Evolutionary conservation across 1,140 invertebrate species (phyloP).

Genomic region (Trachelipus rathkii): DNA sequence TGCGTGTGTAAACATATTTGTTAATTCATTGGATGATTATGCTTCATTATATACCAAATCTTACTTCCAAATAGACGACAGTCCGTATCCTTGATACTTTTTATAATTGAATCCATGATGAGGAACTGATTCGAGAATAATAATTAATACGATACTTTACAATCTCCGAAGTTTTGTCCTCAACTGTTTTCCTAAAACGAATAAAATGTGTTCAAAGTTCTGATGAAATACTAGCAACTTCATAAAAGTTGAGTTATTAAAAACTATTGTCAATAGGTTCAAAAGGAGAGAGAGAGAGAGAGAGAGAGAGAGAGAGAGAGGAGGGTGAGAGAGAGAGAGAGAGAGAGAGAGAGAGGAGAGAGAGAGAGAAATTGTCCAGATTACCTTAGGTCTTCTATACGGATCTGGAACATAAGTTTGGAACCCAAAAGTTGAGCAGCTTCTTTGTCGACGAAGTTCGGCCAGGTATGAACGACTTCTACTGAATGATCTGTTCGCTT

Average conservation of each 20-base stretch:
- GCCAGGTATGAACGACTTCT: constrained; percentile 20
- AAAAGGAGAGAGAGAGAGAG: too few species aligned
- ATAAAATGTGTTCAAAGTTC: too few species aligned
- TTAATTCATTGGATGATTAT: too few species aligned
- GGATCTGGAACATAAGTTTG: constrained; percentile 16
- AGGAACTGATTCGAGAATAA: background rate
- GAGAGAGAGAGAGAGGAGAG: too few species aligned
- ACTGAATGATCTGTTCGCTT: constrained; percentile 2
- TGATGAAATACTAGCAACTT: too few species aligned
- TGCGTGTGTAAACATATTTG: too few species aligned
- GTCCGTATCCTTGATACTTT: background rate
- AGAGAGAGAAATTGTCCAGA: background rate
- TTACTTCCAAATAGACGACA: constrained; percentile 14
- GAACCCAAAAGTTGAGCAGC: constrained; percentile 13
- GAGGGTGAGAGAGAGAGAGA: too few species aligned
- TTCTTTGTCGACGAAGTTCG: background rate
- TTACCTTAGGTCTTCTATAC: constrained; percentile 17
- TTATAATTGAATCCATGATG: constrained; percentile 16
- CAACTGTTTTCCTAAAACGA: too few species aligned
- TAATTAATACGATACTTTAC: background rate
- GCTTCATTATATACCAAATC: background rate
- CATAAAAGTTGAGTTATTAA: too few species aligned
- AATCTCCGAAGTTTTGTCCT: background rate
- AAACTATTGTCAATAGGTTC: too few species aligned
- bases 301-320: too few species aligned